Evolutionary conservation across 37 sponge, comb jelly and placozoan species (phyloP).

Genomic region (Aplysina aerophoba): DNA sequence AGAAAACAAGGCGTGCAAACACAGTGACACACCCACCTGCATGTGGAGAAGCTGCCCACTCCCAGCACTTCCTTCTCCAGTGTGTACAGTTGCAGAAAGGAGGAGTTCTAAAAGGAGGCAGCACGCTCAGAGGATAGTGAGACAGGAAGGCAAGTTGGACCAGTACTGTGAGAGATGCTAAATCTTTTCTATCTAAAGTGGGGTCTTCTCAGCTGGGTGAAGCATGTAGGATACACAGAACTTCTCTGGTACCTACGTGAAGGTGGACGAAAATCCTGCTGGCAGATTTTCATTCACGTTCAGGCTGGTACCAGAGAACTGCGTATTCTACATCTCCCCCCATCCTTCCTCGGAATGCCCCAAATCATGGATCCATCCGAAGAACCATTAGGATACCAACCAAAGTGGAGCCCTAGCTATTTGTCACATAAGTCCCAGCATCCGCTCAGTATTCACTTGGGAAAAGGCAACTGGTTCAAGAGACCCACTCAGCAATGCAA

Average conservation of each 20-base stretch:
- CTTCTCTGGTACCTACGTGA: no score
- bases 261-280: no score
- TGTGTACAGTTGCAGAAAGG: constrained; percentile 76
- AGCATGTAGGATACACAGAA: no score
- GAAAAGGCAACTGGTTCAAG: background rate
- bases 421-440: background rate
- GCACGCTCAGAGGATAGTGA: no score
- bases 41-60: constrained; percentile 84
- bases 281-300: no score
- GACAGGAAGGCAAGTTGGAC: no score
- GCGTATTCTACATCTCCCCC: no score
- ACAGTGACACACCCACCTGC: constrained; percentile 41
- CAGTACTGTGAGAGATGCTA: background rate
- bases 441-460: background rate
- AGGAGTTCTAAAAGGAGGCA: constrained; percentile 60
- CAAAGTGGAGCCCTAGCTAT: background rate
- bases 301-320: no score
- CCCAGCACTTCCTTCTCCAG: constrained; percentile 77
- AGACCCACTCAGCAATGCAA: background rate
- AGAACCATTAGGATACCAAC: no score
- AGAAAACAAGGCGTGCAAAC: no score
- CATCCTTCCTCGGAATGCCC: no score
- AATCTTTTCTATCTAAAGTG: background rate
- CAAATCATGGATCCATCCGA: no score
- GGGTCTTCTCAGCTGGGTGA: background rate